These are phyloP conservation scores for Oophaga pumilio DNA, from an alignment of 2,113 vertebrate genomes.

Conservation along the genomic window DNA sequence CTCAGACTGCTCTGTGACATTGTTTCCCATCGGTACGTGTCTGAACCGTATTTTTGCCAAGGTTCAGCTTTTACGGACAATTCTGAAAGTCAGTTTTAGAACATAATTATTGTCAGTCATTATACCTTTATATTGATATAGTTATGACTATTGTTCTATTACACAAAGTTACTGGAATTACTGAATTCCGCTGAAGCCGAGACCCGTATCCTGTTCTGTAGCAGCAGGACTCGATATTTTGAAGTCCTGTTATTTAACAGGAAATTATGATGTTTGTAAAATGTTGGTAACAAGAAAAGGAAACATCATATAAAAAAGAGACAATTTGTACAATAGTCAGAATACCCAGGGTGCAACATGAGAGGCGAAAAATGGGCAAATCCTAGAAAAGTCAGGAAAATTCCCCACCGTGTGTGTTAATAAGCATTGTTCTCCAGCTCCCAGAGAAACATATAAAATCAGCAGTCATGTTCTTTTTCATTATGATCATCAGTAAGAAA, in stretches of 20 bases:
- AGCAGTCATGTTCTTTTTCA: not conserved
- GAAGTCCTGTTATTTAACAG: conserved; percentile 32
- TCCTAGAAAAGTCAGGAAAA: not conserved
- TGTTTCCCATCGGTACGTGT: no score
- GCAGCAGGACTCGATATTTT: not conserved
- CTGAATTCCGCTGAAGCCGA: not conserved
- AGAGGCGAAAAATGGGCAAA: not conserved
- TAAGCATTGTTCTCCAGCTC: conserved; percentile 21
- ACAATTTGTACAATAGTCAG: conserved; percentile 23
- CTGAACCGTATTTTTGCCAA: not conserved
- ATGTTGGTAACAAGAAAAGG: conserved; percentile 16
- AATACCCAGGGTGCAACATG: conserved; percentile 10
- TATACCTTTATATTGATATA: not conserved
- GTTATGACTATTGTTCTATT: not conserved
- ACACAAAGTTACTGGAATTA: not conserved
- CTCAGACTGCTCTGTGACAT: no score
- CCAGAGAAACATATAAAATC: not conserved
- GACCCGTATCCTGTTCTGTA: conserved; percentile 13
- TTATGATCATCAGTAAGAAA: not conserved
- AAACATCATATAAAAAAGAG: not conserved
- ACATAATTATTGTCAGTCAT: not conserved
- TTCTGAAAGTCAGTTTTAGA: not conserved
- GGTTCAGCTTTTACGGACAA: not conserved
- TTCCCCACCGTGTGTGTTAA: not conserved
- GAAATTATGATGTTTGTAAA: conserved; percentile 20